Conservation (phyloP, 2,113 vertebrate species). For the Bolborhynchus lineola region DNA sequence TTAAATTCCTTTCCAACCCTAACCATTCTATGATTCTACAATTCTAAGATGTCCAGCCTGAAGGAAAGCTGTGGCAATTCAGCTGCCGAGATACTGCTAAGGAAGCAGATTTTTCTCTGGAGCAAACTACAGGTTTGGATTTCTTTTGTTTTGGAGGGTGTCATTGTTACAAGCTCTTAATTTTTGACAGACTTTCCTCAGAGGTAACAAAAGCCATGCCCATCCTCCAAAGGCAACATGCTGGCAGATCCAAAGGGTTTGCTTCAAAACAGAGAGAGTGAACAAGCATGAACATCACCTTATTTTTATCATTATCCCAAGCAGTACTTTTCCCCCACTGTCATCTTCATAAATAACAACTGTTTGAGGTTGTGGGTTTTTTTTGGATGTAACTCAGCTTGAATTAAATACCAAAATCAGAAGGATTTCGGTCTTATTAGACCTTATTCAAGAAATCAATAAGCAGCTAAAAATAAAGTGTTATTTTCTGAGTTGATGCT, state of each 20-base stretch:
- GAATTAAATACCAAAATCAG: not conserved
- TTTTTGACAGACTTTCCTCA: not conserved
- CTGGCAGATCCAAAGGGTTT: not conserved
- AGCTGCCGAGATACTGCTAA: not conserved
- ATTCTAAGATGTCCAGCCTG: not conserved
- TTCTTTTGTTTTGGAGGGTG: not conserved
- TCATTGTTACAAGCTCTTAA: rapidly evolving
- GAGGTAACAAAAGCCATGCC: not conserved
- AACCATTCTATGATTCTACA: not conserved
- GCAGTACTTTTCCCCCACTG: not conserved
- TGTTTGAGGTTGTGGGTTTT: not conserved
- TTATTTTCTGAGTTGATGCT: not conserved
- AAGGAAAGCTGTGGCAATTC: not conserved
- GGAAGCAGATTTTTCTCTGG: not conserved
- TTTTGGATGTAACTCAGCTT: not conserved
- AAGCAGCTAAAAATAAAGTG: not conserved
- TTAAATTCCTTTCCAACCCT: not conserved
- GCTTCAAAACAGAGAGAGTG: not conserved
- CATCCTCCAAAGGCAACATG: not conserved
- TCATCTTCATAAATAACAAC: not conserved
- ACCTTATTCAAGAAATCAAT: not conserved
- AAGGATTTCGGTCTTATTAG: not conserved
- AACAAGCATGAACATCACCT: not conserved
- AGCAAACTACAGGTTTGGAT: not conserved
- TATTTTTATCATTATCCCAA: not conserved